A percentile compares a stretch with the other conserved stretches of the same genome.
phyloP scores from a whole-genome alignment of 2,113 vertebrate species.

The Benitochromis conjunctus region DNA sequence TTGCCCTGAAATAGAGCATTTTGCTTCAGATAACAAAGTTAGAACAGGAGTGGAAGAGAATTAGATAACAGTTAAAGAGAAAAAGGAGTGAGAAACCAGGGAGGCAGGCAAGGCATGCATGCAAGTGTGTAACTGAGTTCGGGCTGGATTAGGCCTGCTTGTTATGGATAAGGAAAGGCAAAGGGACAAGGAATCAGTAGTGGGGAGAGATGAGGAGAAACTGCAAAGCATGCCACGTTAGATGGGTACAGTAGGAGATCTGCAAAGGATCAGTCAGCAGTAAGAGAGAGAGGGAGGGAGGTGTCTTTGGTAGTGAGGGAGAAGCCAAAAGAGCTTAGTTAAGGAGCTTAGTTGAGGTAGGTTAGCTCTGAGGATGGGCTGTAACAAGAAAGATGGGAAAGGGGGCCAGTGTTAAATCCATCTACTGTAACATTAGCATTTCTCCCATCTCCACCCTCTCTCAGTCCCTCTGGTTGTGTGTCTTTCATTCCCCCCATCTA shows the following conservation, averaged over 20 bases:
- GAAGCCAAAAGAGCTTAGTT: conserved; percentile 47
- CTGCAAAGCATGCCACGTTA: conserved; percentile 59
- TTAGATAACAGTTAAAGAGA: conserved; percentile 39
- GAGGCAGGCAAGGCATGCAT: conserved; percentile 58
- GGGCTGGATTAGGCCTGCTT: conserved; percentile 40
- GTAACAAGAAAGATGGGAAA: conserved; percentile 25
- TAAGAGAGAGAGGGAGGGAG: conserved; percentile 32
- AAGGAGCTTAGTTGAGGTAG: conserved; percentile 58
- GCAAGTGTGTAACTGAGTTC: conserved; percentile 37
- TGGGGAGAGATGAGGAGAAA: conserved; percentile 42
- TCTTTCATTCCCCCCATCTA: conserved; percentile 61
- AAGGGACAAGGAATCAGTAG: conserved; percentile 14
- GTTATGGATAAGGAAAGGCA: conserved; percentile 44
- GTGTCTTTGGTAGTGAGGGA: conserved; percentile 21
- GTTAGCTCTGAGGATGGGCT: conserved; percentile 50
- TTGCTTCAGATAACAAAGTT: conserved; percentile 48
- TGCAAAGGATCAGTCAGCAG: conserved; percentile 52
- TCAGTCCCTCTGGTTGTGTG: conserved; percentile 16
- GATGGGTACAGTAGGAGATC: conserved; percentile 52
- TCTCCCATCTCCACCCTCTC: conserved; percentile 17
- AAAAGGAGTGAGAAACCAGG: conserved; percentile 16
- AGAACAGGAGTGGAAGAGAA: conserved; percentile 31
- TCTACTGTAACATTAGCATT: conserved; percentile 41
- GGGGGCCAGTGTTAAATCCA: conserved; percentile 31
- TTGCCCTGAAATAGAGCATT: conserved; percentile 31